phyloP scores from a whole-genome alignment of 2,113 vertebrate genomes.

The Speoplatyrhinus poulsoni region DNA sequence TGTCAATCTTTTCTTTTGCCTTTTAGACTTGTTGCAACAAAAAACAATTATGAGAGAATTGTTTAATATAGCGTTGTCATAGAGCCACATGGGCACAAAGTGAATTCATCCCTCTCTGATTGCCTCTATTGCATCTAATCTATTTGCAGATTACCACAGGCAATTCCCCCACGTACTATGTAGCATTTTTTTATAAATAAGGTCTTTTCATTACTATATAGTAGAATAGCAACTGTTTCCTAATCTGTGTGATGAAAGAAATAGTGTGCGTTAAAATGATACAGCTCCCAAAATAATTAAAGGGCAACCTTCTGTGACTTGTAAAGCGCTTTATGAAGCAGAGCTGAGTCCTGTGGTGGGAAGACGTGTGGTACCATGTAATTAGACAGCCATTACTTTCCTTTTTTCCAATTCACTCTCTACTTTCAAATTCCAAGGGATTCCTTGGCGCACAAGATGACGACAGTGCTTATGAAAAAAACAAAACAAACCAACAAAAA shows the following conservation, averaged over 20 bases:
- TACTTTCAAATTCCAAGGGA: conserved; percentile 26
- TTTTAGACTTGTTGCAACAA: no score
- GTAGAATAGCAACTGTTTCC: conserved; percentile 4
- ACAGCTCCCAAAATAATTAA: conserved; percentile 58
- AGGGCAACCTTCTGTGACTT: conserved; percentile 52
- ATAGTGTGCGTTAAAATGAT: conserved; percentile 39
- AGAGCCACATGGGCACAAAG: conserved; percentile 11
- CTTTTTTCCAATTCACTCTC: conserved; percentile 1
- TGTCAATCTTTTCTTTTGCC: no score
- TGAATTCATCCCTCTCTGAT: conserved; percentile 28
- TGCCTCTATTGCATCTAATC: conserved; percentile 41
- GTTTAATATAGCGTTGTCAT: conserved; percentile 17
- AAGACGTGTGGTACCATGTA: conserved; percentile 36
- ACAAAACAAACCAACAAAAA: conserved; percentile 9
- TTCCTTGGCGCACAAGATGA: conserved; percentile 38
- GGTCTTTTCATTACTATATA: conserved; percentile 15
- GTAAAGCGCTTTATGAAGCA: conserved; percentile 61
- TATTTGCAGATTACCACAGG: conserved; percentile 8
- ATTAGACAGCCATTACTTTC: conserved; percentile 54
- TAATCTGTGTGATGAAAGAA: conserved; percentile 48
- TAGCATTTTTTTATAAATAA: conserved; percentile 20
- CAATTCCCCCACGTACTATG: background rate
- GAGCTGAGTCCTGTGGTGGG: conserved; percentile 51
- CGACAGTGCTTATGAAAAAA: conserved; percentile 37
- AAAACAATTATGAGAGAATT: no score